These are phyloP conservation scores for Brachionus rubens DNA, from an alignment of 1,140 invertebrate species.

Conservation along the genomic window DNA sequence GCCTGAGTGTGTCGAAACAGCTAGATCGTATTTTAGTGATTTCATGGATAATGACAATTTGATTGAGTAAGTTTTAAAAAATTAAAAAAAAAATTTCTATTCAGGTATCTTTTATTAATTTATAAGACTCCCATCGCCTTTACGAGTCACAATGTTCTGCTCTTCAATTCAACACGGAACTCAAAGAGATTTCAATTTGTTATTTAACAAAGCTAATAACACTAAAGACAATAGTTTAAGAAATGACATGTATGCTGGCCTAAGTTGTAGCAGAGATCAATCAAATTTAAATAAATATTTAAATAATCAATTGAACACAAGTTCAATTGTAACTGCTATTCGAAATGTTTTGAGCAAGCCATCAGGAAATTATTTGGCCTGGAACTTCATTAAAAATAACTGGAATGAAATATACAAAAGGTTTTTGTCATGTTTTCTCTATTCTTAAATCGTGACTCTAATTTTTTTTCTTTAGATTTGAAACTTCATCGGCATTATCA, in stretches of 20 bases:
- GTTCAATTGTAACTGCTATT: neutral
- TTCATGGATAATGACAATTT: neutral
- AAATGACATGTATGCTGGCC: neutral
- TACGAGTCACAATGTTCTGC: neutral
- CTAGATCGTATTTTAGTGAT: neutral
- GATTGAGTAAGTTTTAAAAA: neutral
- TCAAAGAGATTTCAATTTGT: slow-evolving; percentile 1
- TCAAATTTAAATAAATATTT: slow-evolving; percentile 11
- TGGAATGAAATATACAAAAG: slow-evolving; percentile 12
- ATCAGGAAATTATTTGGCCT: neutral
- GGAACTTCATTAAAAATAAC: slow-evolving; percentile 35
- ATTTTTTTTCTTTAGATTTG: neutral
- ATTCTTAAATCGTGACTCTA: neutral
- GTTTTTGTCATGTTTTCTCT: neutral
- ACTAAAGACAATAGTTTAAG: neutral
- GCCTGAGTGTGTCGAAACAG: neutral
- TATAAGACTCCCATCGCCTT: too few relatives aligned
- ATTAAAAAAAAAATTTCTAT: too few relatives aligned
- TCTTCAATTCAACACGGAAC: slow-evolving; percentile 4
- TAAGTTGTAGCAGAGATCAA: slow-evolving; percentile 6
- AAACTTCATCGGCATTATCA: neutral
- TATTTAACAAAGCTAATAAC: neutral
- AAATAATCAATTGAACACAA: neutral
- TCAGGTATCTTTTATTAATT: too few relatives aligned
- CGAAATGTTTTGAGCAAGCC: neutral